Conservation (phyloP, 2,888 invertebrate genomes). For the Drosophila nr. medialis region DNA sequence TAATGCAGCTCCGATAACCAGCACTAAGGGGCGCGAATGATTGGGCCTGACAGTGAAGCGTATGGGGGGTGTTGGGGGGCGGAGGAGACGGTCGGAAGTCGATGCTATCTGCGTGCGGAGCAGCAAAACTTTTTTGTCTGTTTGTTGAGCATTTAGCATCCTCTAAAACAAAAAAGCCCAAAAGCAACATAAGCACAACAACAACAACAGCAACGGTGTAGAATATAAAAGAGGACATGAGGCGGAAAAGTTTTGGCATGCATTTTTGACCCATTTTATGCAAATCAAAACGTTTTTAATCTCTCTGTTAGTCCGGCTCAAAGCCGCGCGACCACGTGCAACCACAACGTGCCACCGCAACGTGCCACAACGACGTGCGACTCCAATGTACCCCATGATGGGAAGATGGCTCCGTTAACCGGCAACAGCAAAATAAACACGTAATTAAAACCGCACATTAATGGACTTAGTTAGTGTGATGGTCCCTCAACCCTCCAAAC, state of each 20-base stretch:
- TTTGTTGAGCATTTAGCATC: constrained; percentile 22
- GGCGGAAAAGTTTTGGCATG: constrained; percentile 60
- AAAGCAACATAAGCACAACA: constrained; percentile 2
- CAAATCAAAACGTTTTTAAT: constrained; percentile 74
- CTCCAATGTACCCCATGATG: neutral
- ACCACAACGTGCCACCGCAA: constrained; percentile 32
- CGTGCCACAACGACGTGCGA: constrained; percentile 37
- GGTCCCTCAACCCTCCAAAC: neutral
- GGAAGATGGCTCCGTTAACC: constrained; percentile 17
- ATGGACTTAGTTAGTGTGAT: constrained; percentile 53
- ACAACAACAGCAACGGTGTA: constrained; percentile 12
- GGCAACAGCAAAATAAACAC: constrained; percentile 67
- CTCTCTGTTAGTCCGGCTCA: constrained; percentile 52
- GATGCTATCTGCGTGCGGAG: constrained; percentile 57
- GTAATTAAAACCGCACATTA: constrained; percentile 75
- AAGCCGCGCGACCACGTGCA: constrained; percentile 15
- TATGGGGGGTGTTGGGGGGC: neutral
- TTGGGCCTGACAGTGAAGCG: neutral
- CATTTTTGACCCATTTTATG: constrained; percentile 66
- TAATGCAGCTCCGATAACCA: constrained; percentile 51
- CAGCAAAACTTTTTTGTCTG: constrained; percentile 55
- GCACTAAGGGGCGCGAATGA: neutral
- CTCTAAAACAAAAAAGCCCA: constrained; percentile 14
- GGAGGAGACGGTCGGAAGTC: neutral
- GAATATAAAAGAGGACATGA: constrained; percentile 7